Percentiles rank a stretch among this genome's conserved stretches.
phyloP scores from a whole-genome alignment of 2,888 invertebrate species.

The Marasmarcha lunaedactyla region DNA sequence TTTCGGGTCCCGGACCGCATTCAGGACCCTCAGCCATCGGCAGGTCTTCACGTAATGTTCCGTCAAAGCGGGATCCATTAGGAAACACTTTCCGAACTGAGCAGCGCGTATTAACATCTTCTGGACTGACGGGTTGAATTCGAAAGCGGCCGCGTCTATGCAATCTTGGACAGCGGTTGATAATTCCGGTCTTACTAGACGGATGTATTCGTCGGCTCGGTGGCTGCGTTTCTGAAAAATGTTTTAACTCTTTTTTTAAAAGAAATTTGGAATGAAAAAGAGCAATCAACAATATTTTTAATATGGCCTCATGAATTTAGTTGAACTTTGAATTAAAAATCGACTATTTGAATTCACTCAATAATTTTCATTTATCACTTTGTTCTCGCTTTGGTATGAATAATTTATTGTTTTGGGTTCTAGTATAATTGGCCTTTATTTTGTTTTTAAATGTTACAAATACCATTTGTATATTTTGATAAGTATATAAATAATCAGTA shows the following conservation, averaged over 20 bases:
- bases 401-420: too few species aligned
- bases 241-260: too few species aligned
- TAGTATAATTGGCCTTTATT: too few species aligned
- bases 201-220: slow-evolving; percentile 93
- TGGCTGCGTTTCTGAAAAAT: slow-evolving; percentile 87
- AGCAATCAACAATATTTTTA: slow-evolving; percentile 7
- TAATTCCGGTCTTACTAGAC: slow-evolving; percentile 84
- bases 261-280: slow-evolving; percentile 1
- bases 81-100: slow-evolving; percentile 95
- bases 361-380: too few species aligned
- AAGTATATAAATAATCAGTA: too few species aligned
- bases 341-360: too few species aligned
- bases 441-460: too few species aligned
- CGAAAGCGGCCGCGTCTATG: slow-evolving; percentile 92
- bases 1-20: slow-evolving; percentile 85
- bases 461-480: too few species aligned
- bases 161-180: slow-evolving; percentile 89
- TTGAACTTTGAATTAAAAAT: too few species aligned
- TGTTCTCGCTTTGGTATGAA: too few species aligned
- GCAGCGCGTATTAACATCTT: slow-evolving; percentile 92
- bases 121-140: slow-evolving; percentile 88
- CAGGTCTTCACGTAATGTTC: slow-evolving; percentile 89
- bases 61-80: slow-evolving; percentile 76
- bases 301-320: too few species aligned
- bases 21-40: slow-evolving; percentile 87